Percentiles rank a stretch among this genome's conserved stretches.
These are phyloP conservation scores for Volucella inanis DNA, from an alignment of 2,888 invertebrate species.

Conservation along the genomic window DNA sequence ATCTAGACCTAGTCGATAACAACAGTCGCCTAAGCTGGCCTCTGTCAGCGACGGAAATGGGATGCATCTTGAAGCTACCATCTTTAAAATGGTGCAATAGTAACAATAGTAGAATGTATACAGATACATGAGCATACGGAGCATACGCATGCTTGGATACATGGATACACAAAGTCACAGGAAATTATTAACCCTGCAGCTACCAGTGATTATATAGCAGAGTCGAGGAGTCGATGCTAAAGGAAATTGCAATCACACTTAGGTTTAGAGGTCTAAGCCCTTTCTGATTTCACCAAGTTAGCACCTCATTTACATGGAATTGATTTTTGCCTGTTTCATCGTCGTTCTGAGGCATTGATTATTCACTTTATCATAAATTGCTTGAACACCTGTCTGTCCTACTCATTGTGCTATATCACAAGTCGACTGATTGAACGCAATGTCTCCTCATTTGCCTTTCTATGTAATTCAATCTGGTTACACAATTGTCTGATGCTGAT, in stretches of 20 bases:
- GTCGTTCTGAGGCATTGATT: constrained; percentile 58
- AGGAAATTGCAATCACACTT: constrained; percentile 59
- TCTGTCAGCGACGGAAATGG: constrained; percentile 60
- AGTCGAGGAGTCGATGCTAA: constrained; percentile 26
- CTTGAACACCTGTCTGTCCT: constrained; percentile 62
- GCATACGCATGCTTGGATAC: too few species aligned
- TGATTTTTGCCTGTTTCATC: constrained; percentile 29
- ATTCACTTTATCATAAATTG: constrained; percentile 40
- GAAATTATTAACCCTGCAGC: constrained; percentile 70
- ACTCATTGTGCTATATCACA: constrained; percentile 3
- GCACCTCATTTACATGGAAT: constrained; percentile 62
- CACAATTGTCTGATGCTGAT: constrained; percentile 37
- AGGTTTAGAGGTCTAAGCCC: constrained; percentile 12
- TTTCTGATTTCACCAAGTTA: constrained; percentile 61
- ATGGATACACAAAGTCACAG: constrained; percentile 37
- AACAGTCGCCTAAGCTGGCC: constrained; percentile 27
- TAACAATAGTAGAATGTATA: not conserved
- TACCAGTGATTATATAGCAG: constrained; percentile 52
- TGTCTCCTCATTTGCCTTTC: constrained; percentile 50
- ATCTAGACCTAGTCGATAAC: constrained; percentile 41
- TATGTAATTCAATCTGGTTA: constrained; percentile 60
- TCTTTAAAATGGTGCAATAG: constrained; percentile 15
- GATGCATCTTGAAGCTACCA: constrained; percentile 50
- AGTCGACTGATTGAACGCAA: constrained; percentile 15
- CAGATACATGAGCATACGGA: too few species aligned